Evolutionary conservation across 2,113 vertebrate genomes (phyloP).

Genomic region (Albula goreensis): DNA sequence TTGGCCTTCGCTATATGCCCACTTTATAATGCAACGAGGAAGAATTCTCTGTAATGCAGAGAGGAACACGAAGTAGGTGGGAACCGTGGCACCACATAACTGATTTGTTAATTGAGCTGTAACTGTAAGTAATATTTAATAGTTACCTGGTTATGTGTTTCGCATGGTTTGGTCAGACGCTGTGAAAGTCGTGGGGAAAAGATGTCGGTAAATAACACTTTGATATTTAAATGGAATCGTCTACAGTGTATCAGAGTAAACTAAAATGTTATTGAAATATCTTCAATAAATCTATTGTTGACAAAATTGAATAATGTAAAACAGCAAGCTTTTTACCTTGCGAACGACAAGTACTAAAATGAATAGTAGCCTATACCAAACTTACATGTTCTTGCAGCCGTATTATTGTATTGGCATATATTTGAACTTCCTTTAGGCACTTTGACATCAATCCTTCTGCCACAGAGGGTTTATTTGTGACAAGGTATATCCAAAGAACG

Average conservation of each 20-base stretch:
- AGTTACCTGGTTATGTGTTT: background rate
- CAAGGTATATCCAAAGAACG: constrained; percentile 8
- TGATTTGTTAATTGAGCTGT: background rate
- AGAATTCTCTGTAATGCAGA: background rate
- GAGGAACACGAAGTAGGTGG: background rate
- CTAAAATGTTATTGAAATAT: no score
- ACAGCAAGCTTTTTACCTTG: background rate
- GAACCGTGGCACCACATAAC: background rate
- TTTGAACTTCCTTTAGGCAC: constrained; percentile 6
- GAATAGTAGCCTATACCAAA: background rate
- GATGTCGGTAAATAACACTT: background rate
- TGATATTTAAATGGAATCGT: no score
- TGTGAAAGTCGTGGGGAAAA: background rate
- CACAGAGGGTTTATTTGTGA: background rate
- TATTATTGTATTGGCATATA: background rate
- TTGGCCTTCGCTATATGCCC: background rate
- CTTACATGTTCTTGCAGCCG: background rate
- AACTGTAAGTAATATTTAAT: background rate
- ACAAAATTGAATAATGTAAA: no score
- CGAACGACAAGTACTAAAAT: background rate
- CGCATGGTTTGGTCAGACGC: background rate
- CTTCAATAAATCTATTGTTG: no score
- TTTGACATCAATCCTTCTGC: background rate
- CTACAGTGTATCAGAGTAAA: no score
- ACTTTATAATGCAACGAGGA: constrained; percentile 12